These are phyloP conservation scores for Pogonognathellus flavescens DNA, from an alignment of 1,140 invertebrate genomes.

Conservation along the genomic window DNA sequence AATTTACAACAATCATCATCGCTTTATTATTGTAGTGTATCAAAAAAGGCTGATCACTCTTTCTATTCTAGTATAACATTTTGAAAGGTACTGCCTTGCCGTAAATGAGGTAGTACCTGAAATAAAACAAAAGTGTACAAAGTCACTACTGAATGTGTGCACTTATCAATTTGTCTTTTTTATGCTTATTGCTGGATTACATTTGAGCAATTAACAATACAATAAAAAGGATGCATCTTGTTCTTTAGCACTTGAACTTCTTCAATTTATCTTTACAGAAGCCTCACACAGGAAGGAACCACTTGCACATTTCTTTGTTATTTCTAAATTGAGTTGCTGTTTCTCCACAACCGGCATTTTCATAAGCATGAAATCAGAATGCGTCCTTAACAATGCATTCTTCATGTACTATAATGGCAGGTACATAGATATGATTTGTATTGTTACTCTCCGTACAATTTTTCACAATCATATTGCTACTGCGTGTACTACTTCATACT, in stretches of 20 bases:
- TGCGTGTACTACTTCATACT: too few species aligned
- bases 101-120: background rate
- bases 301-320: background rate
- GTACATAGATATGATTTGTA: too few species aligned
- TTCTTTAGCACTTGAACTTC: slow-evolving; percentile 34
- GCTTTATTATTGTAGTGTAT: background rate
- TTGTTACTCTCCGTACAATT: too few species aligned
- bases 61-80: too few species aligned
- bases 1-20: background rate
- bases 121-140: background rate
- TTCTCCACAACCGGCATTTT: too few species aligned
- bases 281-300: slow-evolving; percentile 12
- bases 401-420: too few species aligned
- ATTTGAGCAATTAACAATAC: slow-evolving; percentile 21
- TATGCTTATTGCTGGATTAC: background rate
- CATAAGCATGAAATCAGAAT: too few species aligned
- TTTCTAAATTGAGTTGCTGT: too few species aligned
- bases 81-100: too few species aligned
- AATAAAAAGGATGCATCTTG: slow-evolving; percentile 44
- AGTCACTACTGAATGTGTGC: background rate
- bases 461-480: too few species aligned
- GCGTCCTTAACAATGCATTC: too few species aligned
- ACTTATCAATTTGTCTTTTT: background rate
- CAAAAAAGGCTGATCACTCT: background rate
- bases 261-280: slow-evolving; percentile 5